These are phyloP conservation scores for Dipodomys merriami DNA, from an alignment of 2,113 vertebrate genomes.

Conservation along the genomic window DNA sequence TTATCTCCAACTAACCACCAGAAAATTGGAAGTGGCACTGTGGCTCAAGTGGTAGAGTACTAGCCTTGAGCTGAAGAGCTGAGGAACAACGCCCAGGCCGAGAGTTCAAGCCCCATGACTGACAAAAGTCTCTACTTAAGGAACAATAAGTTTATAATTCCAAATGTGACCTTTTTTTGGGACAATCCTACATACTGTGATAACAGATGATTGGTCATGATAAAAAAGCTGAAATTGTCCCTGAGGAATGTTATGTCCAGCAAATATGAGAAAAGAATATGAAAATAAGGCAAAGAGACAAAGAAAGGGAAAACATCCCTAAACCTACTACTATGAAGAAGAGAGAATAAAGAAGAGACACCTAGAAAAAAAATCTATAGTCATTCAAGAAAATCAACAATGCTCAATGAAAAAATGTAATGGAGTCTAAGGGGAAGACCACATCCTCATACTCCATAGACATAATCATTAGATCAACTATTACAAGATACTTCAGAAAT, in stretches of 20 bases:
- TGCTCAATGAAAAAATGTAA: neutral
- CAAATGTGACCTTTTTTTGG: neutral
- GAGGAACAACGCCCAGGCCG: no score
- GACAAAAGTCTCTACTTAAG: neutral
- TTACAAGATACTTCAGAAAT: constrained; percentile 18
- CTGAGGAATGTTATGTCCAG: neutral
- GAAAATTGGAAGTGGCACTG: no score
- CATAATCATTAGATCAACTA: neutral
- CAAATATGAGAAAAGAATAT: constrained; percentile 12
- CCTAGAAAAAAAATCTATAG: neutral
- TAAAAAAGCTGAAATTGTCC: neutral
- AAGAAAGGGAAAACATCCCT: neutral
- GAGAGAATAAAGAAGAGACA: neutral
- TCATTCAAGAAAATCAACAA: neutral
- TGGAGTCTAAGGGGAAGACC: neutral
- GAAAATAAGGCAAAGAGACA: neutral
- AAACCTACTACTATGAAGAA: neutral
- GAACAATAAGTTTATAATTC: neutral
- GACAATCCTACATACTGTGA: neutral
- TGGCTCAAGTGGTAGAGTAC: no score
- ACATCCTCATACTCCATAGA: neutral
- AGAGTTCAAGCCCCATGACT: no score
- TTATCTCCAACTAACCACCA: no score
- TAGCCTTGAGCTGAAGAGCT: no score
- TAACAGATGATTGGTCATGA: neutral